Percentiles rank a stretch among this genome's conserved stretches.
Evolutionary conservation across 2,888 invertebrate genomes (phyloP).

Genomic region (Notodonta dromedarius): DNA sequence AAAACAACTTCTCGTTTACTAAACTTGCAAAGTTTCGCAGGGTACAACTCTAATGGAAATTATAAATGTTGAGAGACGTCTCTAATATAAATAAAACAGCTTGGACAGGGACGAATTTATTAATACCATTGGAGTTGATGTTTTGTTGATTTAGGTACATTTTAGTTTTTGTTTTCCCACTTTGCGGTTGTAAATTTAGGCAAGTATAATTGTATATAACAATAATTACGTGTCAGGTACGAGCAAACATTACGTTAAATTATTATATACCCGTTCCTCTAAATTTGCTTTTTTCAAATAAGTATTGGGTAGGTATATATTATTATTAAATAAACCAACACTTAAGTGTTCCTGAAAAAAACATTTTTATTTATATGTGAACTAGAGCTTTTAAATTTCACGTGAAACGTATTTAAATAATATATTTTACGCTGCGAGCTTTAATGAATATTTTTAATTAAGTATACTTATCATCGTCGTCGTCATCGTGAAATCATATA

Average conservation of each 20-base stretch:
- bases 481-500: constrained; percentile 5
- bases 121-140: constrained; percentile 16
- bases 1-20: constrained; percentile 67
- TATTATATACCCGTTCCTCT: too few species aligned
- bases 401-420: constrained; percentile 13
- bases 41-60: constrained; percentile 60
- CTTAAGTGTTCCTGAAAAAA: not conserved
- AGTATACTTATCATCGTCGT: constrained; percentile 3
- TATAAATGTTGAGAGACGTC: constrained; percentile 53
- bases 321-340: not conserved
- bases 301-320: too few species aligned
- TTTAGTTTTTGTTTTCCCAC: not conserved
- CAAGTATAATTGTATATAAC: not conserved
- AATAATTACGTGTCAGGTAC: too few species aligned
- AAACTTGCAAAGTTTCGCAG: constrained; percentile 60
- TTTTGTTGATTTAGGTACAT: not conserved
- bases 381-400: constrained; percentile 5
- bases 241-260: too few species aligned
- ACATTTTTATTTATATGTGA: not conserved
- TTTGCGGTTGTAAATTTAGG: not conserved
- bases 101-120: constrained; percentile 19
- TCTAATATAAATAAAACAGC: constrained; percentile 40
- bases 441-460: constrained; percentile 15
- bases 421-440: constrained; percentile 12
- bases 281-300: too few species aligned